Evolutionary conservation across 1,140 invertebrate genomes (phyloP), one percentile per base, ranked within the genome.

Genomic region (Lepidurus couesii): DNA sequence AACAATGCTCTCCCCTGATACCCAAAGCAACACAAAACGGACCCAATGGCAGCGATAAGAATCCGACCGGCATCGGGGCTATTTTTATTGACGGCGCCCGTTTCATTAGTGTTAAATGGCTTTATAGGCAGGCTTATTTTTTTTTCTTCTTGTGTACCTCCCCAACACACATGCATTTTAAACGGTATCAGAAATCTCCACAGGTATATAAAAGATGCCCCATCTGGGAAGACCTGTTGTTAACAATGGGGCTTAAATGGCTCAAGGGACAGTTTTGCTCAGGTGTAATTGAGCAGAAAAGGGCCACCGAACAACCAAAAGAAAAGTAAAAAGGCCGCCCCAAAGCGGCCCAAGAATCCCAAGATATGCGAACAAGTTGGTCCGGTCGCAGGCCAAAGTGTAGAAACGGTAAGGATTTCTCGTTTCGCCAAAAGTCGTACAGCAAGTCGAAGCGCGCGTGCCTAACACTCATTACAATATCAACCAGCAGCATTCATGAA

Each of bases 241-340:
- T 34, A 34, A 34, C 34, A 34, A 16, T 65, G 13, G 8, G 21
- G 53, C 13, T 65, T 65, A 65, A 34, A 65, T 65, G 53, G 53
- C 21, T 47, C 45, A 47, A 47, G 45, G 45, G 45, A 47, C 45
- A 47, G 45, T 65, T 65, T 65, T 65, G 16, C 16, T 65, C 53
- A 16, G 53, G 53, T 65, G 53, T 65, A 65, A 65, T 65, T 65
- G 53, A 65, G 53, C 53, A 65, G 53, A n/a, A 65, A 65, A 65
- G 16, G 16, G 53, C 9, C 34, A 34, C 34, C 34, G 34, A 34
- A 34, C 34, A 34, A 34, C 34, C 21, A 65, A 13, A 3, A 10
- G 16, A 65, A n/a, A 65, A 65, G 53, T n/a, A 65, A 21, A 11
- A 10, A 47, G 13, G 13, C 16, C 16, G 21, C 16, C 1, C 9